Conservation (phyloP, 2,113 vertebrate species). For the Mellivora capensis region DNA sequence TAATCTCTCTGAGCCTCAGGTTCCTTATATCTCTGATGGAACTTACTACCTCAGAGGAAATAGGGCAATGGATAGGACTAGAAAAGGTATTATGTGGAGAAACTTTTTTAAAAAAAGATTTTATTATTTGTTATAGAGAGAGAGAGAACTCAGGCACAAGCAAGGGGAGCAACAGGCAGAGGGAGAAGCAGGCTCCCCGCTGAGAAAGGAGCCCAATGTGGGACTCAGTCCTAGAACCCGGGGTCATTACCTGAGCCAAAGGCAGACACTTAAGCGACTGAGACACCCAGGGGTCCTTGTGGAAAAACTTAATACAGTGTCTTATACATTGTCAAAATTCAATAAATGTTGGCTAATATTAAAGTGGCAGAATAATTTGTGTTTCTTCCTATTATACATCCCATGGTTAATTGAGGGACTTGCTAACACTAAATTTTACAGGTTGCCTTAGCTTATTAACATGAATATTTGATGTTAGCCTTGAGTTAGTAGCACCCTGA, state of each 20-base stretch:
- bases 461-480: neutral
- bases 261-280: neutral
- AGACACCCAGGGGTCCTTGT: neutral
- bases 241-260: neutral
- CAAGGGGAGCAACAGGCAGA: neutral
- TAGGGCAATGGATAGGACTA: neutral
- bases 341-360: neutral
- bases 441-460: neutral
- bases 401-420: constrained; percentile 1
- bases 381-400: constrained; percentile 12
- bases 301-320: neutral
- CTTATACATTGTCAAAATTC: constrained; percentile 1
- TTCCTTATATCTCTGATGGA: neutral
- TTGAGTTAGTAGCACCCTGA: neutral
- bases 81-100: neutral
- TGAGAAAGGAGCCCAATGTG: neutral
- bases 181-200: neutral
- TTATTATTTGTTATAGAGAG: neutral
- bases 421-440: neutral
- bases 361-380: constrained; percentile 22
- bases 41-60: neutral
- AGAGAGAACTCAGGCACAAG: too few relatives aligned
- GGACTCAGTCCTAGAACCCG: neutral
- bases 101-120: neutral
- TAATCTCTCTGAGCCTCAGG: neutral